Base-by-base conservation (phyloP, 2,113 vertebrate species). In the Osmerus eperlanus region DNA sequence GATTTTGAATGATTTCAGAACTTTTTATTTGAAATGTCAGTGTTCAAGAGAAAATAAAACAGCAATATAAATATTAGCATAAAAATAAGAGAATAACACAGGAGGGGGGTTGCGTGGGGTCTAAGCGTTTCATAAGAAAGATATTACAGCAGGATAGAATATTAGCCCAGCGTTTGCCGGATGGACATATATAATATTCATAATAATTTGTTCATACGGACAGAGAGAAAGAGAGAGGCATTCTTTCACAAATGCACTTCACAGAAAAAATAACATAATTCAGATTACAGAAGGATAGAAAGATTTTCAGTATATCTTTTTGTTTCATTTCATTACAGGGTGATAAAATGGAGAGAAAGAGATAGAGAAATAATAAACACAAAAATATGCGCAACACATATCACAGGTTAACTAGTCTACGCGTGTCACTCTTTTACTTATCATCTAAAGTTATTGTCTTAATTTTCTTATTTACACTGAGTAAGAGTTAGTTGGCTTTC, bases 61-160 rank as follows among this genome's bases (percentile, higher is more conserved):
- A 95, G 96, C 94, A 94, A 98, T 98, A 99, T 99, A 99, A 99
- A 99, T 98, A 99, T 97, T 97, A 99, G 96, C 96, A 96, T 97
- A 96, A 98, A 99, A 98, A 98, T 94, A 95, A 95, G 92, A 91
- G 91, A 93, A 93, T 95, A 94, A 96, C 94, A 96, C 92, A 91
- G 90, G 71, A 91, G 91, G 88, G 91, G 91, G 88, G 13, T 89
- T 79, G 91, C 89, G 52, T 16, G 91, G 81, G 91, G 89, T 88
- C 92, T 94, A 97, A 94, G 93, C 89, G 89, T 93, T 92, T 91
- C 94, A 95, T 94, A 94, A 94, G 87, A 93, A 94, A 92, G 93
- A 93, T 94, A 95, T 94, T 94, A 94, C 94, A 96, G 94, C 93
- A 94, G 93, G 92, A 93, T 94, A 93, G 93, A 94, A 90, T 90